These are phyloP conservation scores for Serranochromis macrocephalus DNA, from an alignment of 2,113 vertebrate species.

Conservation along the genomic window DNA sequence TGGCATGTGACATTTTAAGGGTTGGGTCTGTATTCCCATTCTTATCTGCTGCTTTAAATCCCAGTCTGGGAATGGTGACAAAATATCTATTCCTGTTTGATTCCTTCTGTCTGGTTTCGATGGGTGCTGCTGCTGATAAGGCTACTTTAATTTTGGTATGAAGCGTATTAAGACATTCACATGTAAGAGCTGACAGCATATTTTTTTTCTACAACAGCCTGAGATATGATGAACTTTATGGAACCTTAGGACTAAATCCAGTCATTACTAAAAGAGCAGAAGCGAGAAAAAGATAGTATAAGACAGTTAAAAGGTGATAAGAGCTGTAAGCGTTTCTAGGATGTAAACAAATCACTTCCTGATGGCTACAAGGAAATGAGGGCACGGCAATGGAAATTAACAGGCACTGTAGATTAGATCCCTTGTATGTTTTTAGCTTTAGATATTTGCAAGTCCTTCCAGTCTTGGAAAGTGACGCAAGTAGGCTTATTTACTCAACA, in stretches of 20 bases:
- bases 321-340: background rate
- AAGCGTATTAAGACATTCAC: background rate
- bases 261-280: background rate
- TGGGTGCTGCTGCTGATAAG: conserved; percentile 5
- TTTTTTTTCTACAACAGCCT: background rate
- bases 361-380: background rate
- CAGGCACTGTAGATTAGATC: background rate
- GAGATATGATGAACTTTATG: background rate
- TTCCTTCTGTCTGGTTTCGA: background rate
- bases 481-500: background rate
- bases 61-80: conserved; percentile 37
- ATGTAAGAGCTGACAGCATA: background rate
- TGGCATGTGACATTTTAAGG: conserved; percentile 16
- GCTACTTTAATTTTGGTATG: background rate
- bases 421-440: background rate
- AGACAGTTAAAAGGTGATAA: background rate
- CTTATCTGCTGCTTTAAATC: background rate
- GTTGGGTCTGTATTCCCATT: background rate
- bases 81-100: background rate
- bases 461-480: background rate
- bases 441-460: background rate
- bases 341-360: background rate
- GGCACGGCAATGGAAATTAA: background rate
- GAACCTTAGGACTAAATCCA: background rate
- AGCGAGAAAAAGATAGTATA: background rate